phyloP scores from a whole-genome alignment of 2,797 vertebrate genomes.

The Peromyscus eremicus region DNA sequence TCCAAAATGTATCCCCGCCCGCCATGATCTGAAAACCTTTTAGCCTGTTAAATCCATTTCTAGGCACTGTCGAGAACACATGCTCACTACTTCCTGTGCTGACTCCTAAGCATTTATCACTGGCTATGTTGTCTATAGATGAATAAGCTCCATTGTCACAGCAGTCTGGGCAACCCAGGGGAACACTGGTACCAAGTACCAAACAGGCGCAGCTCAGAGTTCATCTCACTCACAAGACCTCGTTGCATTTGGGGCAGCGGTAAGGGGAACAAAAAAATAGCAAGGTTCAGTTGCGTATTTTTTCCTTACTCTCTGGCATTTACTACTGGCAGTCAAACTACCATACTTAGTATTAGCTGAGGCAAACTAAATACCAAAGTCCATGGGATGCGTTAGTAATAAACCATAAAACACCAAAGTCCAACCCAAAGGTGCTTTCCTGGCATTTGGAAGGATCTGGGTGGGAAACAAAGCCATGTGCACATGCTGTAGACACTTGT shows the following conservation, averaged over 20 bases:
- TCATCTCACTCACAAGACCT: conserved; percentile 34
- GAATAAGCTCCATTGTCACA: conserved; percentile 60
- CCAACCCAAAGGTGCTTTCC: not conserved
- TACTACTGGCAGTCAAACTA: not conserved
- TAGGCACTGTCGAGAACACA: conserved; percentile 50
- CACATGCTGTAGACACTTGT: not conserved
- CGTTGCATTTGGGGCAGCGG: not conserved
- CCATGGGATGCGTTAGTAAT: not conserved
- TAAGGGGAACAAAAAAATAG: conserved; percentile 1
- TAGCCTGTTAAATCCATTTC: conserved; percentile 33
- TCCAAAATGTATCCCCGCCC: not conserved
- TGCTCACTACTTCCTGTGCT: conserved; percentile 47
- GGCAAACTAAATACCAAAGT: conserved; percentile 2
- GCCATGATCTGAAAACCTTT: not conserved
- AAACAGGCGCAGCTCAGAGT: conserved; percentile 30
- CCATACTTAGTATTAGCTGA: not conserved
- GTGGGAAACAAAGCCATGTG: not conserved
- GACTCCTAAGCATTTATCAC: conserved; percentile 49
- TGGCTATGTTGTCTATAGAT: conserved; percentile 67
- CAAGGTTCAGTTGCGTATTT: conserved; percentile 2
- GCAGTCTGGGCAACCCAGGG: conserved; percentile 15
- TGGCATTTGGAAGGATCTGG: not conserved
- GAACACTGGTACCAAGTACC: conserved; percentile 67
- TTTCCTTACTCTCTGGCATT: conserved; percentile 30
- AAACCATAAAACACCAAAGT: conserved; percentile 14